These are phyloP conservation scores for Elysia chlorotica DNA, from an alignment of 1,140 invertebrate species.

Conservation along the genomic window DNA sequence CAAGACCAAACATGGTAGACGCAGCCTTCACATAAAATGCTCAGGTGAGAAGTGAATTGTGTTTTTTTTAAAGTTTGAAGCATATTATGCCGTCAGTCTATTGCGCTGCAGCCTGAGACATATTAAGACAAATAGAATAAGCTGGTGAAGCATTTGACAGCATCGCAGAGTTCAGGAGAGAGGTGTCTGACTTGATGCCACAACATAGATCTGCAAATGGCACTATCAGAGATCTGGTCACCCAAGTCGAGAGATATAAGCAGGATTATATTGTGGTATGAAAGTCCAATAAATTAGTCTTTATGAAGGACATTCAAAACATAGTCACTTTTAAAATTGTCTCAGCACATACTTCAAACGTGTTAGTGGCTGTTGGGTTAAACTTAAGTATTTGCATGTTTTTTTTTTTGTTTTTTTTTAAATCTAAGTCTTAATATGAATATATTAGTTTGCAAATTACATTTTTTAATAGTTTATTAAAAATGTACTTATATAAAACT, in stretches of 20 bases:
- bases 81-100: too few species aligned
- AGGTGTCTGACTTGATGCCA: constrained; percentile 49
- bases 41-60: too few species aligned
- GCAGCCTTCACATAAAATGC: too few species aligned
- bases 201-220: constrained; percentile 42
- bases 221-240: constrained; percentile 42
- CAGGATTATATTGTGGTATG: constrained; percentile 51
- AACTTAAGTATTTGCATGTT: background rate
- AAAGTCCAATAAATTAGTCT: background rate
- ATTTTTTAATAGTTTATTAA: background rate
- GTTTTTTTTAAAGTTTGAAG: too few species aligned
- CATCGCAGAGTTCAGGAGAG: constrained; percentile 46
- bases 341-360: too few species aligned
- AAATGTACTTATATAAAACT: too few species aligned
- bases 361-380: too few species aligned
- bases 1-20: too few species aligned
- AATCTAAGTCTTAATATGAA: background rate
- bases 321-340: too few species aligned
- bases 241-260: constrained; percentile 51
- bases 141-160: constrained; percentile 56
- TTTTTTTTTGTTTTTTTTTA: background rate
- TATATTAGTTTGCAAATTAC: background rate
- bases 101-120: too few species aligned
- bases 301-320: too few species aligned
- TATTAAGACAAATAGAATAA: too few species aligned